Evolutionary conservation across 2,888 invertebrate genomes (phyloP).

Genomic region (Oligia strigilis): DNA sequence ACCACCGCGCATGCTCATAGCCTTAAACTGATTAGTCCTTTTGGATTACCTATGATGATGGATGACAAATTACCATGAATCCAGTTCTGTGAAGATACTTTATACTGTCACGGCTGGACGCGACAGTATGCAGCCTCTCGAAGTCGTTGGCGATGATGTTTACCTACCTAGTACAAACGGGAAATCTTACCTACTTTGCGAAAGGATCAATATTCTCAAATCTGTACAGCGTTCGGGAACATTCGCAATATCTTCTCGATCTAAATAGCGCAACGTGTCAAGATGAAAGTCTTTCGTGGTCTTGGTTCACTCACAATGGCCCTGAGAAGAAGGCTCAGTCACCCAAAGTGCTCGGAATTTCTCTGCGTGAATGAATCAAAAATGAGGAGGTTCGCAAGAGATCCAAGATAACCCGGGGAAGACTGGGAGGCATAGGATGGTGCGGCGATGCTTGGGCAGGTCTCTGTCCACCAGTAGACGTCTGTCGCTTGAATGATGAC

Average conservation of each 20-base stretch:
- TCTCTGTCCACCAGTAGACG: not conserved
- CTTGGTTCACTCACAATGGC: not conserved
- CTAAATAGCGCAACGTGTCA: not conserved
- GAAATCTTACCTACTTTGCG: not conserved
- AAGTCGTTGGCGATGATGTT: conserved; percentile 1
- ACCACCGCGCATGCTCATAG: not conserved
- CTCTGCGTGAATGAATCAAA: not conserved
- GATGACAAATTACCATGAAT: not conserved
- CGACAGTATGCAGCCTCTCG: not conserved
- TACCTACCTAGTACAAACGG: not conserved
- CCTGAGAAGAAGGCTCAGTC: not conserved
- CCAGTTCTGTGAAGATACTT: not conserved
- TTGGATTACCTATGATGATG: not conserved
- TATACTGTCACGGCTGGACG: not conserved
- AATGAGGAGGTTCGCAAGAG: not conserved
- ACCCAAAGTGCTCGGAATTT: not conserved
- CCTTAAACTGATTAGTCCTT: not conserved
- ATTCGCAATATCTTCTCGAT: not conserved
- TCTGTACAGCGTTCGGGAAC: not conserved
- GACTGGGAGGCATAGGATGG: no score
- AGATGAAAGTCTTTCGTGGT: not conserved
- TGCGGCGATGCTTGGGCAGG: not conserved
- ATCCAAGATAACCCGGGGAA: not conserved
- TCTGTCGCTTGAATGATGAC: not conserved
- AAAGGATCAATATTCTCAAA: not conserved